Base-by-base conservation (phyloP, 2,888 invertebrate genomes). In the Sphecodes monilicornis region DNA sequence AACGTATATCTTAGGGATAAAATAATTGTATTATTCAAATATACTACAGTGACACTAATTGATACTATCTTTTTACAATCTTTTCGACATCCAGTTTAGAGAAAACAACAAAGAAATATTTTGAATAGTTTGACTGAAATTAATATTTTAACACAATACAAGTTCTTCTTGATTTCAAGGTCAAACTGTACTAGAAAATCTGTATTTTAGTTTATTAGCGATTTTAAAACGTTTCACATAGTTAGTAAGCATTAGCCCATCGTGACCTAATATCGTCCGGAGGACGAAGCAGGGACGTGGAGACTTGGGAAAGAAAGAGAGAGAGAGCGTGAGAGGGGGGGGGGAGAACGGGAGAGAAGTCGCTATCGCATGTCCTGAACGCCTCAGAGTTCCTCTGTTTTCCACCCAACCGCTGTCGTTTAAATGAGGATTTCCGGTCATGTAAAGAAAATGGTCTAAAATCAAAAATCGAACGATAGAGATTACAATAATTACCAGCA, bases 181-280 rank as follows among this genome's bases (percentile, higher is more conserved):
- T n/a, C n/a, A n/a, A n/a, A n/a, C n/a, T n/a, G n/a, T n/a, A n/a
- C n/a, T n/a, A n/a, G n/a, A 41, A 10, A 41, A 41, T 41, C 11
- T 41, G 41, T 39, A 39, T 39, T 39, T 39, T 2, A 8, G 39
- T 39, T 39, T 39, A 2, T 39, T 39, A 84, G 76, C 43, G 36
- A 57, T 82, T 82, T 81, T 70, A 84, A 74, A 82, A 74, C 64
- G 70, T 74, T 77, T 78, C 54, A 8, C 64, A 46, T 70, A 74
- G 60, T 39, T 71, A 18, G 32, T 84, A 78, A 78, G 84, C 57
- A 84, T 84, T 84, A 84, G 72, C 75, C 71, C 78, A 83, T 84
- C 71, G 60, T 78, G 84, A 83, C 84, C 78, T 77, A 84, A 84
- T 82, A 84, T 83, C 78, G 71, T 83, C 73, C 57, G 10, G 26